A percentile compares a stretch with the other conserved stretches of the same genome.
Conservation (phyloP, 1,140 invertebrate genomes). For the Lordiphosa stackelbergi region DNA sequence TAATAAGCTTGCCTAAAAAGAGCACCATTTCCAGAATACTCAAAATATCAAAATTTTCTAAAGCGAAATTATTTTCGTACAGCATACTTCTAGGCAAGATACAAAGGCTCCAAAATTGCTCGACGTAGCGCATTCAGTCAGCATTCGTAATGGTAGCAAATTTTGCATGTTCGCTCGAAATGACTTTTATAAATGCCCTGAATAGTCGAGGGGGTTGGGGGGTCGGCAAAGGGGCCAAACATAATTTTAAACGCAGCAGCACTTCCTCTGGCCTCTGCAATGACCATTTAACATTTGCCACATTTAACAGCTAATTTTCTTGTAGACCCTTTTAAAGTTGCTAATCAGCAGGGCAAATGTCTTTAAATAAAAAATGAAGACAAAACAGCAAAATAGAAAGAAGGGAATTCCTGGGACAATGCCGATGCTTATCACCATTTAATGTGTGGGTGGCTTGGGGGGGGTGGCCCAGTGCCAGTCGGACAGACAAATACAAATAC, state of each 20-base stretch:
- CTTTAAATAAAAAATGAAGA: constrained; percentile 40
- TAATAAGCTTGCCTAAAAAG: too few species aligned
- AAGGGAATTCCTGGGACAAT: constrained; percentile 43
- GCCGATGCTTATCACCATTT: constrained; percentile 64
- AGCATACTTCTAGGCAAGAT: too few species aligned
- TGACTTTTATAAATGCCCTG: constrained; percentile 74
- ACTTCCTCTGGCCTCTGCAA: constrained; percentile 49
- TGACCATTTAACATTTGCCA: constrained; percentile 53
- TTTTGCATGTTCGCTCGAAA: constrained; percentile 40
- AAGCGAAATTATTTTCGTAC: too few species aligned
- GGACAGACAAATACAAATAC: constrained; percentile 15
- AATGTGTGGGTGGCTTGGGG: constrained; percentile 39
- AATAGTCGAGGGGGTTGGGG: constrained; percentile 18
- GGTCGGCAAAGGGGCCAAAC: constrained; percentile 20
- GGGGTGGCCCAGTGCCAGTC: neutral
- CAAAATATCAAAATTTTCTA: too few species aligned
- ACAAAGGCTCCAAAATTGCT: neutral
- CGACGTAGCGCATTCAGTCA: constrained; percentile 27
- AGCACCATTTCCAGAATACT: too few species aligned
- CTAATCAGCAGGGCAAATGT: constrained; percentile 51
- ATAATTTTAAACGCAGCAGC: constrained; percentile 73
- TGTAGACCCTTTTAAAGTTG: constrained; percentile 23
- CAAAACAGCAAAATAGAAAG: constrained; percentile 1
- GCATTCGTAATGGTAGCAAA: constrained; percentile 48
- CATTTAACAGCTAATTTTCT: constrained; percentile 58